Evolutionary conservation across 2,888 invertebrate species (phyloP).

Genomic region (Pomacea canaliculata): DNA sequence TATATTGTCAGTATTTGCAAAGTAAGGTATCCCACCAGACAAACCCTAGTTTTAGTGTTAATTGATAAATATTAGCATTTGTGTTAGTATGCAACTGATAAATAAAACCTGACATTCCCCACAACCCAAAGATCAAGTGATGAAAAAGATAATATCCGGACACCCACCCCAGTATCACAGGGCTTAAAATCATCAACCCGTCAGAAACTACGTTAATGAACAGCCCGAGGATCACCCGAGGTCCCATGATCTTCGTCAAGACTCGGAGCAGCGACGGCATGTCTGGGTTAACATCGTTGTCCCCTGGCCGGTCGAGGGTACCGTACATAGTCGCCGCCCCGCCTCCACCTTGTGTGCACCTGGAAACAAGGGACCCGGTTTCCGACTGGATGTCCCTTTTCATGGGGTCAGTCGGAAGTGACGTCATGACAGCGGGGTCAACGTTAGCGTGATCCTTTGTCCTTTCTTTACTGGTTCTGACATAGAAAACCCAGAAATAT

Average conservation of each 20-base stretch:
- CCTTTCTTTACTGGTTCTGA: background rate
- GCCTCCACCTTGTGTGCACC: background rate
- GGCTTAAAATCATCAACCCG: slow-evolving; percentile 36
- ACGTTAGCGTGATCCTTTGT: background rate
- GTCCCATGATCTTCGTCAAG: slow-evolving; percentile 28
- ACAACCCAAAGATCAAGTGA: too few relatives aligned
- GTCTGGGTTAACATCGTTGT: background rate
- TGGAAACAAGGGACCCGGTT: slow-evolving; percentile 1
- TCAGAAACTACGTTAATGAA: slow-evolving; percentile 41
- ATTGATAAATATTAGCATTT: too few relatives aligned
- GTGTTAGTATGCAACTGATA: too few relatives aligned
- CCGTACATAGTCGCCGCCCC: background rate
- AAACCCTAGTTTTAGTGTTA: too few relatives aligned
- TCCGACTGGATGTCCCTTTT: background rate
- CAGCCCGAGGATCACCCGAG: slow-evolving; percentile 28
- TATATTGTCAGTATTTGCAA: too few relatives aligned
- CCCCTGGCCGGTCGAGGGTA: background rate
- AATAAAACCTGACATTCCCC: too few relatives aligned
- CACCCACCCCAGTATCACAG: slow-evolving; percentile 42
- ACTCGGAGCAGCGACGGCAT: slow-evolving; percentile 40
- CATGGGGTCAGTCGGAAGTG: background rate
- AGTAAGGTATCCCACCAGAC: too few relatives aligned
- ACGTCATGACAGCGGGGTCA: background rate
- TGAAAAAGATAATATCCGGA: too few relatives aligned
- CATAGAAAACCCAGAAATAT: too few relatives aligned